phyloP scores from a whole-genome alignment of 2,888 invertebrate genomes.

The Ophioninae sp. region DNA sequence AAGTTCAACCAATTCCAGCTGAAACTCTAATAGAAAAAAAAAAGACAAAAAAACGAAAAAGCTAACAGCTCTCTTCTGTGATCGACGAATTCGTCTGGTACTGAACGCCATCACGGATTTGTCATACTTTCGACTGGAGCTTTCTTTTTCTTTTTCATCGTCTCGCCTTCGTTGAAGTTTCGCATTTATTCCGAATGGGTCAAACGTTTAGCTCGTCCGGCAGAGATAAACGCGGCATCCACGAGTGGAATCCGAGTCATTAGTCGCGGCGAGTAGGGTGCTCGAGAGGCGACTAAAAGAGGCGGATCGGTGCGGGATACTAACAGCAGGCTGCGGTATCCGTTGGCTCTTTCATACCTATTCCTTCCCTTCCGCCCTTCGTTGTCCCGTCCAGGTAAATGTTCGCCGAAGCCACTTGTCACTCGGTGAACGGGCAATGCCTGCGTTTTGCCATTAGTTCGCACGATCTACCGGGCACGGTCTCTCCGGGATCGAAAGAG shows the following conservation, averaged over 20 bases:
- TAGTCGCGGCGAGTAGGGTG: slow-evolving; percentile 62
- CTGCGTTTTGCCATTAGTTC: background rate
- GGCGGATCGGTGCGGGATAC: slow-evolving; percentile 1
- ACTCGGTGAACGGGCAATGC: slow-evolving; percentile 32
- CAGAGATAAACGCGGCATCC: slow-evolving; percentile 64
- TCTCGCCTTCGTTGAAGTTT: slow-evolving; percentile 41
- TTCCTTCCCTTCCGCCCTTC: background rate
- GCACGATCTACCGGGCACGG: background rate
- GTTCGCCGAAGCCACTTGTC: slow-evolving; percentile 59
- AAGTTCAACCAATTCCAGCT: no score
- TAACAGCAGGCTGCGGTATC: slow-evolving; percentile 16
- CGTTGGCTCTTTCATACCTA: slow-evolving; percentile 42
- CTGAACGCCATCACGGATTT: background rate
- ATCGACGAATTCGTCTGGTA: no score
- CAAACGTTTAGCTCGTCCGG: slow-evolving; percentile 61
- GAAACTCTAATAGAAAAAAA: no score
- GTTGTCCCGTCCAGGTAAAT: slow-evolving; percentile 28
- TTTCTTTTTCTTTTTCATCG: slow-evolving; percentile 33
- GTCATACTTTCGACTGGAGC: slow-evolving; percentile 3
- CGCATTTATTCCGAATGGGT: slow-evolving; percentile 10
- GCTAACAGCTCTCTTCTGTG: no score
- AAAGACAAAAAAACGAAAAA: no score
- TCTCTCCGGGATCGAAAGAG: background rate
- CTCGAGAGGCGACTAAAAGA: slow-evolving; percentile 29
- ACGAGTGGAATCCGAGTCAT: slow-evolving; percentile 65